Conservation (phyloP, 2,888 invertebrate species). For the Bedellia somnulentella region DNA sequence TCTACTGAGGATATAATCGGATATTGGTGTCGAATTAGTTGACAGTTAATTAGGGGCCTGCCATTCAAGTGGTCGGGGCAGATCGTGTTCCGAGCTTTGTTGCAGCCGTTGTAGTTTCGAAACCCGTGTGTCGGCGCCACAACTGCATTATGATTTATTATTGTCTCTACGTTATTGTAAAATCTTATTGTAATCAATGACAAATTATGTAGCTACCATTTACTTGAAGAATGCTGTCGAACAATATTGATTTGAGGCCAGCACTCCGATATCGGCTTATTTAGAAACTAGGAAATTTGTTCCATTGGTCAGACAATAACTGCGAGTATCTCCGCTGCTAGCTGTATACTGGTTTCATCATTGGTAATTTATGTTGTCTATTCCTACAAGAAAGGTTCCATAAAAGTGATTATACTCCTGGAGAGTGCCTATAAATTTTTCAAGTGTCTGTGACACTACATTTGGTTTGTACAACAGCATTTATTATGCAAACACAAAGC, state of each 20-base stretch:
- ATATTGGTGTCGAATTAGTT: conserved; percentile 36
- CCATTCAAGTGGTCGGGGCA: conserved; percentile 25
- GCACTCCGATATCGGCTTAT: background rate
- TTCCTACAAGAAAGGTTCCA: too few species aligned
- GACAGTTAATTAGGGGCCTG: conserved; percentile 55
- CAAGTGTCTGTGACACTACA: conserved; percentile 27
- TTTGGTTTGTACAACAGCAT: conserved; percentile 38
- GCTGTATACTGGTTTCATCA: too few species aligned
- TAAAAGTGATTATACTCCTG: background rate
- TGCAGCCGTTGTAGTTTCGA: conserved; percentile 31
- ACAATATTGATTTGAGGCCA: too few species aligned
- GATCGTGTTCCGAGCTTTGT: conserved; percentile 31
- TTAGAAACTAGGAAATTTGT: background rate
- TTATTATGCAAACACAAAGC: conserved; percentile 20
- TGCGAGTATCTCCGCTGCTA: too few species aligned
- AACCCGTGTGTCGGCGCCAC: conserved; percentile 34
- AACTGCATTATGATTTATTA: conserved; percentile 43
- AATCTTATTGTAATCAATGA: conserved; percentile 44
- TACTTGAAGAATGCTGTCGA: conserved; percentile 11
- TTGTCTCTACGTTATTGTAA: conserved; percentile 11
- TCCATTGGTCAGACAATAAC: too few species aligned
- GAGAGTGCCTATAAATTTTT: background rate
- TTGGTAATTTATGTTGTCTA: too few species aligned
- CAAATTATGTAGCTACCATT: conserved; percentile 43
- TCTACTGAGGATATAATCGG: conserved; percentile 11